Evolutionary conservation across 1,140 invertebrate genomes (phyloP), one percentile per base, ranked within the genome.

Genomic region (Oedothorax gibbosus): DNA sequence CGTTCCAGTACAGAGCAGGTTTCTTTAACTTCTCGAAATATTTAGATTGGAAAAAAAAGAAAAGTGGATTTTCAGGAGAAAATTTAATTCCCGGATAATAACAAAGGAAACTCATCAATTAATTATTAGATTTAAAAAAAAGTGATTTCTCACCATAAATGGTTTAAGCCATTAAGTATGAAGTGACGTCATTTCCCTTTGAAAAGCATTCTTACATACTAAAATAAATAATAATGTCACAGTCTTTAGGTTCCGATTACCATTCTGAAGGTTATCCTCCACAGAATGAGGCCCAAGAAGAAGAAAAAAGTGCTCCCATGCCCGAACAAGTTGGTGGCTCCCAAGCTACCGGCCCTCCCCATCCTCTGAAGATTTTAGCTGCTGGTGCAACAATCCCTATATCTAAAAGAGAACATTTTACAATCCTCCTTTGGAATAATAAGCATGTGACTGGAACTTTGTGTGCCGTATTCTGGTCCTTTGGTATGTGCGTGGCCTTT

Each of bases 401-500:
- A n/a, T 83, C 82, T 21, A 87, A 87, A 54, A 81, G 65, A 82
- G 88, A 87, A 56, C 86, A 86, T 12, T 91, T 91, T 86, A 88
- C 88, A 83, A 88, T 89, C 50, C 88, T 91, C 14, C 90, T 91
- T 71, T 89, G 88, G 87, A 88, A 89, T 60, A 89, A 91, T 86
- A 89, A 90, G 87, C 87, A 90, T 21, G 88, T 90, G 9, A 91
- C 91, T 12, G 73, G 90, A 11, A 90, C 90, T 12, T 90, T 91
- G 86, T 92, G 91, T 86, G 76, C 88, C 14, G 90, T 90, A 1
- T 92, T 92, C 86, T 91, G 90, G 87, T 90, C 89, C 79, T 92
- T 92, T 87, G 91, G 91, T 4, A 91, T 92, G 89, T 91, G 91
- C 77, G 91, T 92, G 8, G 91, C 91, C 21, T 91, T 91, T 82